These are phyloP conservation scores for Trichogramma pretiosum DNA, from an alignment of 1,140 invertebrate genomes.

Conservation along the genomic window DNA sequence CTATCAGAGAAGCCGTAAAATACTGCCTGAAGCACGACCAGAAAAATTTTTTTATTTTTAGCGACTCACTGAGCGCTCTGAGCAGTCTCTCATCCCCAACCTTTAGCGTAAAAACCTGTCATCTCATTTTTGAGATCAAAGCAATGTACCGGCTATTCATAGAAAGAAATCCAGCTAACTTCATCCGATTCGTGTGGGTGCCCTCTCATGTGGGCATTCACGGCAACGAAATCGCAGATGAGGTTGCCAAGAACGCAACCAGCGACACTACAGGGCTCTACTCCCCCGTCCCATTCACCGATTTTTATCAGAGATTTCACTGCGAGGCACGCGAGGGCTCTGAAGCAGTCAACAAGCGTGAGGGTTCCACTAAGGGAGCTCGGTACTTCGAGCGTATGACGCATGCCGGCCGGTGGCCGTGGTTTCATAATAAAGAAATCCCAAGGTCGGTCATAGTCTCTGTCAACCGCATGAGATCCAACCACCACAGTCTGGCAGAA, in stretches of 20 bases:
- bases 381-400: background rate
- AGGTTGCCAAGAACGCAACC: background rate
- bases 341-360: background rate
- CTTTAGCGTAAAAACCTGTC: background rate
- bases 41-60: background rate
- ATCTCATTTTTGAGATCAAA: background rate
- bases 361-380: background rate
- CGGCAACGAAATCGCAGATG: background rate
- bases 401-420: background rate
- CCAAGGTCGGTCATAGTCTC: conserved; percentile 4
- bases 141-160: background rate
- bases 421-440: background rate
- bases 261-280: background rate
- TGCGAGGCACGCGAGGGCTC: background rate
- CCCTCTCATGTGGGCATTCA: background rate
- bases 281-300: background rate
- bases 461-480: conserved; percentile 10
- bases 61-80: background rate
- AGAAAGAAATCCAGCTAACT: background rate
- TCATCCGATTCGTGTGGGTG: background rate
- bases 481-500: conserved; percentile 6
- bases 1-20: background rate
- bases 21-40: background rate
- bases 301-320: background rate
- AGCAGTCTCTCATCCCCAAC: background rate